Evolutionary conservation across 1,140 invertebrate species (phyloP).

Genomic region (Liolophura sinensis): DNA sequence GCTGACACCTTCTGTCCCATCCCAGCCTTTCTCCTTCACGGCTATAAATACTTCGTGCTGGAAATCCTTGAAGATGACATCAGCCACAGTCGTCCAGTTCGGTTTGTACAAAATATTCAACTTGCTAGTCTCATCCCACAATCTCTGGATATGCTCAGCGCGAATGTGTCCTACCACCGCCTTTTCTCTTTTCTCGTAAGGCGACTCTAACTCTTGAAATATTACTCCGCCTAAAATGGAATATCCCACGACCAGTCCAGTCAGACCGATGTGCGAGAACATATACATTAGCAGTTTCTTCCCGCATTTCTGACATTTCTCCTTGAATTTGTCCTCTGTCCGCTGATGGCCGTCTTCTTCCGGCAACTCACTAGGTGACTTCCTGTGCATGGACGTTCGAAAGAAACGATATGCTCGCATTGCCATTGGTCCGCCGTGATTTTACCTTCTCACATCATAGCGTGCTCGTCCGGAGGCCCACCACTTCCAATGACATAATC

Average conservation of each 20-base stretch:
- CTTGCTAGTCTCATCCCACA: slow-evolving; percentile 11
- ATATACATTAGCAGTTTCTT: slow-evolving; percentile 24
- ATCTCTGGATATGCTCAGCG: not conserved
- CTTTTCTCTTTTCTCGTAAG: slow-evolving; percentile 12
- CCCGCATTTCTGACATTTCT: no score
- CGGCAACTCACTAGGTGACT: no score
- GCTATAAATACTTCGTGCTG: slow-evolving; percentile 14
- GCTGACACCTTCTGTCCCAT: slow-evolving; percentile 69
- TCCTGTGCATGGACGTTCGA: no score
- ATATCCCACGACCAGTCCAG: slow-evolving; percentile 22
- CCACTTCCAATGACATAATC: no score
- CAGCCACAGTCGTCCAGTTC: slow-evolving; percentile 73
- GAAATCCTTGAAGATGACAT: slow-evolving; percentile 75
- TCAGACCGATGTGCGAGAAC: slow-evolving; percentile 32
- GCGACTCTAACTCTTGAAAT: slow-evolving; percentile 17
- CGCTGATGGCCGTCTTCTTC: no score
- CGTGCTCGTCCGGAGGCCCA: no score
- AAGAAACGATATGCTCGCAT: no score
- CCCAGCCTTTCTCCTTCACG: slow-evolving; percentile 27
- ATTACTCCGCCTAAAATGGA: slow-evolving; percentile 19
- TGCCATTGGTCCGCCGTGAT: no score
- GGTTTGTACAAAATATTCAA: slow-evolving; percentile 11
- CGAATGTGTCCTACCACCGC: slow-evolving; percentile 2
- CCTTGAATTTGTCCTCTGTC: no score
- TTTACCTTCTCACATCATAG: no score